phyloP scores from a whole-genome alignment of 2,113 vertebrate species.

The Jaculus jaculus region DNA sequence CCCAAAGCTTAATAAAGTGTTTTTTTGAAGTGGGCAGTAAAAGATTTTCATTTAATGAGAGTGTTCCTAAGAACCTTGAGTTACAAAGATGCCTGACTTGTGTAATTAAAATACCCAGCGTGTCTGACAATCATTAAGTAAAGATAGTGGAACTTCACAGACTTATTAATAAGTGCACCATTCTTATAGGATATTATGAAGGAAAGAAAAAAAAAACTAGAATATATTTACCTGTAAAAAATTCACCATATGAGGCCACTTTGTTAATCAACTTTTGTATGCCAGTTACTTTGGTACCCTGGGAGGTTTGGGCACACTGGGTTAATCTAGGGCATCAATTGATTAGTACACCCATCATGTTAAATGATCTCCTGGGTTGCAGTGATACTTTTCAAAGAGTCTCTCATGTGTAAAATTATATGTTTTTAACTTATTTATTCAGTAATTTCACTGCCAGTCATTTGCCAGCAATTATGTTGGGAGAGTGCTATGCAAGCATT shows the following conservation, averaged over 20 bases:
- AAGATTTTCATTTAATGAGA: constrained; percentile 13
- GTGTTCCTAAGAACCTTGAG: neutral
- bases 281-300: neutral
- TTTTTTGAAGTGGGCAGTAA: neutral
- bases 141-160: neutral
- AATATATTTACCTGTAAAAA: constrained; percentile 26
- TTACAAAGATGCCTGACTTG: neutral
- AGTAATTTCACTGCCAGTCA: neutral
- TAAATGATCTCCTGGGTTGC: neutral
- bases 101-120: neutral
- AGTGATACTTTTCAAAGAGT: neutral
- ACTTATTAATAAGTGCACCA: neutral
- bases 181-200: neutral
- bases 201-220: neutral
- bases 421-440: neutral
- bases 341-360: constrained; percentile 17
- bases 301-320: neutral
- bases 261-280: constrained; percentile 46
- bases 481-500: neutral
- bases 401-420: neutral
- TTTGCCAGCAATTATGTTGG: neutral
- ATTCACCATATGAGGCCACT: neutral
- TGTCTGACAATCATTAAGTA: neutral
- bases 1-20: neutral
- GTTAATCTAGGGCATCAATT: constrained; percentile 37